Evolutionary conservation across 2,113 vertebrate species (phyloP).

Genomic region (Otocyon megalotis): DNA sequence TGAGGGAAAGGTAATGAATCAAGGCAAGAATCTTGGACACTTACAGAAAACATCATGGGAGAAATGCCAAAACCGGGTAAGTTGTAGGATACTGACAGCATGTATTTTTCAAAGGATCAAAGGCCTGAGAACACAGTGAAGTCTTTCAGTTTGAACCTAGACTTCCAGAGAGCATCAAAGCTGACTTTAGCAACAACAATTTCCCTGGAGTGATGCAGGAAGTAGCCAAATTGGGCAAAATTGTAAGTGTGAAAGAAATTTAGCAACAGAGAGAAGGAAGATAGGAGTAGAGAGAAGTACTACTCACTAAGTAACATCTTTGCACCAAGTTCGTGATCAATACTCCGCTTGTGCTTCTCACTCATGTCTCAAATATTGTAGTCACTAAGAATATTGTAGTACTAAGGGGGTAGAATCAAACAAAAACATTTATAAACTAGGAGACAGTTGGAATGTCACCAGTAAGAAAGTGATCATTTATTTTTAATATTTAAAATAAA

Average conservation of each 20-base stretch:
- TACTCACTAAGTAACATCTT: neutral
- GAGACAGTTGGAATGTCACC: neutral
- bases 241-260: neutral
- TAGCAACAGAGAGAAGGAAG: neutral
- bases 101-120: neutral
- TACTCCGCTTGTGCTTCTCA: neutral
- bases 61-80: neutral
- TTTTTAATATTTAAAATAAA: conserved; percentile 7
- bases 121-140: neutral
- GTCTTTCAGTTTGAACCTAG: neutral
- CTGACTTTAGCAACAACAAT: neutral
- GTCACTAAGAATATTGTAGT: neutral
- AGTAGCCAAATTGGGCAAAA: conserved; percentile 1
- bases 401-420: neutral
- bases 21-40: neutral
- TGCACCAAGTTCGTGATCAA: neutral
- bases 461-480: neutral
- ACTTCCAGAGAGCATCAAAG: neutral
- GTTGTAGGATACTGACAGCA: neutral
- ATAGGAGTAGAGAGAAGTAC: neutral
- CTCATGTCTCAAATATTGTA: neutral
- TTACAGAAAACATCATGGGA: neutral
- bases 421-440: neutral
- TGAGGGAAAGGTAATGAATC: neutral
- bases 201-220: neutral